Base-by-base conservation (phyloP, 2,888 invertebrate genomes). In the Junonia oenone region DNA sequence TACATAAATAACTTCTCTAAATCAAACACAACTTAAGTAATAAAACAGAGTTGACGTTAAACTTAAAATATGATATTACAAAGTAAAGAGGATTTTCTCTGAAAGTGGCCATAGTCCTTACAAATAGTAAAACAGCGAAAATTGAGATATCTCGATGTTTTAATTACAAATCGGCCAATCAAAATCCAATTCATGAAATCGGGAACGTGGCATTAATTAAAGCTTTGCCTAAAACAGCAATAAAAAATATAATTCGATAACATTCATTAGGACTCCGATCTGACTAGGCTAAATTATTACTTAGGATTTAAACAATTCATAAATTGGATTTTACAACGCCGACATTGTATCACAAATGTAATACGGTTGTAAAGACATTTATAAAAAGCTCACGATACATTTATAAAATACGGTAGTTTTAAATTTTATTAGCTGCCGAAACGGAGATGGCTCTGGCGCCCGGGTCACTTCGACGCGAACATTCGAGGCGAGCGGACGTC, bases 311-410 rank as follows among this genome's bases (percentile, higher is more conserved):
- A 55, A 46, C 33, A 33, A 51, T 64, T 52, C 59, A 64, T 56
- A 57, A 60, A 64, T 63, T 58, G 63, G 58, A 58, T 62, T 62
- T 58, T 51, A 37, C 6, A 8, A 26, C 45, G 59, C 54, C 59
- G 51, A 33, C 26, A 31, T 26, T 31, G 51, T 31, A 75, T 73
- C 72, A 76, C 75, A 74, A 72, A 73, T 73, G 69, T 69, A 72
- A 74, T 72, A 73, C 68, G 72, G 67, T 69, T 72, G 72, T 77
- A 75, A 72, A 76, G 68, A 74, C 37, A 55, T 52, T 54, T 83
- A 83, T 81, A 85, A 84, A 84, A 87, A 87, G 85, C 86, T 84
- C 81, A 79, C 76, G 75, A 81, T 76, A 74, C 55, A 72, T 76
- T 76, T 75, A 67, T 63, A 59, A 62, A 67, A 63, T 63, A 61